phyloP scores from a whole-genome alignment of 1,140 invertebrate species.

The Venustaconcha ellipsiformis region DNA sequence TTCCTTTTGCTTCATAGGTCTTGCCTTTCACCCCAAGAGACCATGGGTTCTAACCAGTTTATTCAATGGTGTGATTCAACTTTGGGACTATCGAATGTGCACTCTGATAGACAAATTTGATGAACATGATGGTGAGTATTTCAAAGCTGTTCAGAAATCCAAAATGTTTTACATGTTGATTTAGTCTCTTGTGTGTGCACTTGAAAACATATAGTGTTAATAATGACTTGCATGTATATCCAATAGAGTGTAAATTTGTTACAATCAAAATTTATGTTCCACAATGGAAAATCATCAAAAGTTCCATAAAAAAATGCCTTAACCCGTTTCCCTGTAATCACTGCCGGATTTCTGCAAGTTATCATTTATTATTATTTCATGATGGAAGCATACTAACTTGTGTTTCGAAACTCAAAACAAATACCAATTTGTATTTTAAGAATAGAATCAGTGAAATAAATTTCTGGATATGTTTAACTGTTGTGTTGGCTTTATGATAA shows the following conservation, averaged over 20 bases:
- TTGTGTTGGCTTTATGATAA: too few relatives aligned
- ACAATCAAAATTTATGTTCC: not conserved
- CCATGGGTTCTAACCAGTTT: conserved; percentile 98
- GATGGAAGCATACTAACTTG: too few relatives aligned
- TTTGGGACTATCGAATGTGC: conserved; percentile 99
- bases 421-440: too few relatives aligned
- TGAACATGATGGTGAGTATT: conserved; percentile 88
- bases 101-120: conserved; percentile 99
- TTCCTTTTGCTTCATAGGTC: conserved; percentile 70
- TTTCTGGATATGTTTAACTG: too few relatives aligned
- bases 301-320: not conserved
- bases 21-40: conserved; percentile 97
- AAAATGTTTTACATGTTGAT: not conserved
- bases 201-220: not conserved
- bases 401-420: too few relatives aligned
- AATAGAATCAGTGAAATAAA: too few relatives aligned
- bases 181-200: not conserved
- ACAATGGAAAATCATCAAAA: not conserved
- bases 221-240: too few relatives aligned
- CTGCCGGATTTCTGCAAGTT: too few relatives aligned
- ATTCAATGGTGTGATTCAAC: conserved; percentile 98
- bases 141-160: not conserved
- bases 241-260: too few relatives aligned
- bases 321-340: not conserved
- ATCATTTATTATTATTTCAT: too few relatives aligned